Evolutionary conservation across 2,888 invertebrate genomes (phyloP).

Genomic region (Reticulitermes lucifugus): DNA sequence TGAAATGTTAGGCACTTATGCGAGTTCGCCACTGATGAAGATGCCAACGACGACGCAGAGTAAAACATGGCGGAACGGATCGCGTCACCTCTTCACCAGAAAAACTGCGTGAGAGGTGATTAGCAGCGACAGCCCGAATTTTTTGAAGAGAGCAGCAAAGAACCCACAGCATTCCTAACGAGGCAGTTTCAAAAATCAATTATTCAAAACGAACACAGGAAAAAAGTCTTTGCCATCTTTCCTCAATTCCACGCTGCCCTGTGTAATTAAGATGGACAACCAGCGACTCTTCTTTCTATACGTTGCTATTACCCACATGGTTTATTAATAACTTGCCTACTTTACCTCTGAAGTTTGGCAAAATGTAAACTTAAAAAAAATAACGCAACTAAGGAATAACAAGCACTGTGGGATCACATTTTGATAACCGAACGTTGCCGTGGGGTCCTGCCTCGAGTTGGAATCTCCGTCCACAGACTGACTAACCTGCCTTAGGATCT

Average conservation of each 20-base stretch:
- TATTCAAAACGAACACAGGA: slow-evolving; percentile 23
- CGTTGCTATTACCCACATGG: neutral
- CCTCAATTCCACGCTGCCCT: neutral
- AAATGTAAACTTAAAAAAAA: no score
- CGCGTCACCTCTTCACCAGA: slow-evolving; percentile 7
- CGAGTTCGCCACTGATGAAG: slow-evolving; percentile 20
- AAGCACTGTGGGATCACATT: no score
- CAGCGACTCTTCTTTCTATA: neutral
- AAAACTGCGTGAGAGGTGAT: slow-evolving; percentile 4
- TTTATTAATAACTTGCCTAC: neutral
- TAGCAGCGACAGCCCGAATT: slow-evolving; percentile 5
- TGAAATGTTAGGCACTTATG: no score
- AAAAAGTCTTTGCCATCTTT: slow-evolving; percentile 3
- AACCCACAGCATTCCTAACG: slow-evolving; percentile 33
- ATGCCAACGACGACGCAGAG: neutral
- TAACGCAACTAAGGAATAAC: no score
- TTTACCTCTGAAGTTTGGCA: neutral
- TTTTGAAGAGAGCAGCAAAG: slow-evolving; percentile 31
- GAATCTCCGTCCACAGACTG: no score
- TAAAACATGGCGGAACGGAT: slow-evolving; percentile 22
- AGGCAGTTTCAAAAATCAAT: slow-evolving; percentile 26
- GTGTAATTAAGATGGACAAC: slow-evolving; percentile 24
- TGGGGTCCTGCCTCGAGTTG: no score
- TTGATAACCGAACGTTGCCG: no score
- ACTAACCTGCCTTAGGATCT: no score